Evolutionary conservation across 1,140 invertebrate species (phyloP).

Genomic region (Caerostris extrusa): DNA sequence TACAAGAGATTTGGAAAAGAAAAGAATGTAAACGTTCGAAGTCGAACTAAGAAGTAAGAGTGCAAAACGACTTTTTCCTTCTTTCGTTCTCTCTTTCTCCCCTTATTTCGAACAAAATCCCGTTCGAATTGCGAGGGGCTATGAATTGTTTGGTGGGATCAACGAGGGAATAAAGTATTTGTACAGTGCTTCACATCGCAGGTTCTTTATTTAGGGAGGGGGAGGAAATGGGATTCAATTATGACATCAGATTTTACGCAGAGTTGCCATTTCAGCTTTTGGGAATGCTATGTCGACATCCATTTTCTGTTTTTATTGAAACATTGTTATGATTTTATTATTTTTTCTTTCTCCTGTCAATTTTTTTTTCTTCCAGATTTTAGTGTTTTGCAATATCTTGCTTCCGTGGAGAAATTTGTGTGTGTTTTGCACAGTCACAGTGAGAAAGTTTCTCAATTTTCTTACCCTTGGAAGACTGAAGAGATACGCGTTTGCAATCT

Average conservation of each 20-base stretch:
- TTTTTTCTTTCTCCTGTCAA: background rate
- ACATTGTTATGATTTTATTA: constrained; percentile 3
- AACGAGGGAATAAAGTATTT: constrained; percentile 62
- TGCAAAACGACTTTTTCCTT: background rate
- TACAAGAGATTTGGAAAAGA: background rate
- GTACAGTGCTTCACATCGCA: constrained; percentile 64
- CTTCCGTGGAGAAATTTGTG: too few species aligned
- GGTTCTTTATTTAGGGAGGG: constrained; percentile 61
- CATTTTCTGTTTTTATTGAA: background rate
- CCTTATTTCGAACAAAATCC: constrained; percentile 6
- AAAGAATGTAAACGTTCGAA: background rate
- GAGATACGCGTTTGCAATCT: background rate
- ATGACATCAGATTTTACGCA: constrained; percentile 64
- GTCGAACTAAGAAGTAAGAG: background rate
- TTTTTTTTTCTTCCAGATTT: background rate
- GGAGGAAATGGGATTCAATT: constrained; percentile 61
- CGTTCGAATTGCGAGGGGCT: constrained; percentile 48
- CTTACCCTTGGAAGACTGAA: background rate
- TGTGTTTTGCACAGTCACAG: too few species aligned
- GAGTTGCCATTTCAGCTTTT: constrained; percentile 39
- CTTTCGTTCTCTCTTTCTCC: background rate
- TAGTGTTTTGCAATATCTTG: too few species aligned
- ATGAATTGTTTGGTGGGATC: constrained; percentile 71
- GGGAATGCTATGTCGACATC: background rate
- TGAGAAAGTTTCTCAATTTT: background rate